Base-by-base conservation (phyloP, 2,113 vertebrate species). In the Pogonocichla stellata region DNA sequence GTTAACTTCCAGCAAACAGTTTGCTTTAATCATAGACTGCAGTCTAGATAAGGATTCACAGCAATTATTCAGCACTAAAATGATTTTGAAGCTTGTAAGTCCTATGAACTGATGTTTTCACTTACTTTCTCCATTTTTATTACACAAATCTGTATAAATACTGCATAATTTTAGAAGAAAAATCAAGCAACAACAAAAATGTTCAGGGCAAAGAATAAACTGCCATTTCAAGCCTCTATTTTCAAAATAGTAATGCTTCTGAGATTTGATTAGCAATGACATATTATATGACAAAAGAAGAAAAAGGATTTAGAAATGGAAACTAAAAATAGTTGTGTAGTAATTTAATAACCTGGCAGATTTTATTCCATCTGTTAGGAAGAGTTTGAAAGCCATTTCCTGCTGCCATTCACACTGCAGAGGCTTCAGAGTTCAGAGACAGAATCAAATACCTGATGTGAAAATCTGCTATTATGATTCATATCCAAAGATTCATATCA, bases 301-400 rank as follows among this genome's bases (percentile, higher is more conserved):
- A 94, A 95, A 91, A 92, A 91, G n/a, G 79, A 70, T 88, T 86
- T 75, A 85, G 92, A 92, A 95, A 96, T 87, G 83, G 93, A 91
- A 96, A 90, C 86, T 93, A 95, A 98, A 97, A 98, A 97, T 96
- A 98, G 83, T 90, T 96, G 73, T 56, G 73, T 85, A 65, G 73
- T 96, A 97, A 96, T 95, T 97, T 97, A 97, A 97, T 97, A 97
- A 96, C 91, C 89, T 93, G 95, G 77, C 96, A 96, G 95, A 96
- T 94, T 97, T 97, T 94, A 88, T 93, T 95, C 92, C 97, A 97
- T 96, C 96, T 97, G 93, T 90, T 92, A 77, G 80, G 93, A 89
- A 94, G 86, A 90, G 70, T 95, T 96, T 93, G 92, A 96, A 97
- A 94, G 92, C 95, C 92, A 97, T 97, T 96, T 95, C 95, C 95